Percentiles rank a stretch among this genome's conserved stretches.
Conservation (phyloP, 2,888 invertebrate species). For the Lepidonotus clava region DNA sequence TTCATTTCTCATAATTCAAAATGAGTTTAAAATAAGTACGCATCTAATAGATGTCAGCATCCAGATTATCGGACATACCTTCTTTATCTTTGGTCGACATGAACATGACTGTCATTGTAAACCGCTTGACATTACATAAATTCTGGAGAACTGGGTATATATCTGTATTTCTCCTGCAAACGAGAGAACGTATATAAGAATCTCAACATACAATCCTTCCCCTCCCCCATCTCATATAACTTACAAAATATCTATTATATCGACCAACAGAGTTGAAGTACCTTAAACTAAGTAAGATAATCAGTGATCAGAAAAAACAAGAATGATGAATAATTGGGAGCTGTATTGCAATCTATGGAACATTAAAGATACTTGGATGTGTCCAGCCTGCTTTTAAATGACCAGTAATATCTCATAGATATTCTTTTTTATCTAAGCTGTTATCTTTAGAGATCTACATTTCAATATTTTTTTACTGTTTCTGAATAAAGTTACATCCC, state of each 20-base stretch:
- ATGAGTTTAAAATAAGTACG: neutral
- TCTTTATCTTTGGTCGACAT: conserved; percentile 73
- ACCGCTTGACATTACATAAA: conserved; percentile 72
- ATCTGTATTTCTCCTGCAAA: conserved; percentile 57
- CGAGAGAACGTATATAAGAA: neutral
- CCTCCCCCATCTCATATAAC: neutral
- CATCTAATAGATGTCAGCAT: neutral
- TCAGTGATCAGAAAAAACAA: neutral
- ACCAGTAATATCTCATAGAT: too few species aligned
- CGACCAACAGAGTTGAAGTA: neutral
- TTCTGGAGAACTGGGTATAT: conserved; percentile 54
- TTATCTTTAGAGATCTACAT: too few species aligned
- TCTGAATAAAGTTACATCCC: too few species aligned
- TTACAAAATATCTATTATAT: neutral
- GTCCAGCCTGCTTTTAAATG: too few species aligned
- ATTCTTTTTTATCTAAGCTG: too few species aligned
- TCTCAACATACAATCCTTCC: neutral
- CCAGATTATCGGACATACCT: conserved; percentile 66
- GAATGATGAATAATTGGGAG: neutral
- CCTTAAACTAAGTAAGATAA: neutral
- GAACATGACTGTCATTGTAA: conserved; percentile 77
- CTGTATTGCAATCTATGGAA: neutral
- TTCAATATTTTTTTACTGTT: too few species aligned
- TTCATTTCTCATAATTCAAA: too few species aligned
- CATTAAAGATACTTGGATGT: too few species aligned